Conservation (phyloP, 2,888 invertebrate species). For the Flabesymbios commensalis region DNA sequence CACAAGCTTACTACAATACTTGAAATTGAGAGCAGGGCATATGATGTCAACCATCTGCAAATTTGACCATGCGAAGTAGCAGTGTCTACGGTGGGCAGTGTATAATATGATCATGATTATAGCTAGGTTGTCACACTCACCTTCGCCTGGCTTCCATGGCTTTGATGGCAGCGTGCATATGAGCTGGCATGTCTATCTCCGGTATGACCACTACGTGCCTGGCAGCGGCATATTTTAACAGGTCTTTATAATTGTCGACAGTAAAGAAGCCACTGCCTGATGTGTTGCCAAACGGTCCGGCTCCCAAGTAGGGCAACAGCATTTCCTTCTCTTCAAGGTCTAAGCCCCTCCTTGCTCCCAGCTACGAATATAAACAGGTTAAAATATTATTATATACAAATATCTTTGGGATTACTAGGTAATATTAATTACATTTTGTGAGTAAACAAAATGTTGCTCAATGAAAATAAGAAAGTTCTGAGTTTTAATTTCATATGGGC, state of each 20-base stretch:
- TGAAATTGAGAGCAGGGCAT: too few relatives aligned
- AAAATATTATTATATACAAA: background rate
- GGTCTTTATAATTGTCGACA: conserved; percentile 41
- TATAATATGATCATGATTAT: too few relatives aligned
- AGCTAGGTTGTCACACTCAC: too few relatives aligned
- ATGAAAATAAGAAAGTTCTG: too few relatives aligned
- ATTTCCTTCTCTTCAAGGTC: conserved; percentile 36
- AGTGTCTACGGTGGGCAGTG: too few relatives aligned
- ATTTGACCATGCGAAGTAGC: too few relatives aligned
- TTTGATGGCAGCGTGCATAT: conserved; percentile 49
- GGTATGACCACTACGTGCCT: conserved; percentile 49
- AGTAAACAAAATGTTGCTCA: too few relatives aligned
- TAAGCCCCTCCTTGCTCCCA: conserved; percentile 35
- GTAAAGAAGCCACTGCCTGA: conserved; percentile 36
- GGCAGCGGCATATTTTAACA: conserved; percentile 45
- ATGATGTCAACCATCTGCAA: too few relatives aligned
- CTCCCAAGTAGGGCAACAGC: conserved; percentile 40
- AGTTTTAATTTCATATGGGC: too few relatives aligned
- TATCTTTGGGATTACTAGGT: too few relatives aligned
- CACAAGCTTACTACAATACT: too few relatives aligned
- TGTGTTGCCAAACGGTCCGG: conserved; percentile 34
- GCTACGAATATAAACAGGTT: conserved; percentile 13
- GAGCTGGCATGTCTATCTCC: conserved; percentile 57
- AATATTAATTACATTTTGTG: too few relatives aligned
- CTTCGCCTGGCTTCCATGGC: conserved; percentile 43